Base-by-base conservation (phyloP, 2,888 invertebrate species). In the Plagodis pulveraria region DNA sequence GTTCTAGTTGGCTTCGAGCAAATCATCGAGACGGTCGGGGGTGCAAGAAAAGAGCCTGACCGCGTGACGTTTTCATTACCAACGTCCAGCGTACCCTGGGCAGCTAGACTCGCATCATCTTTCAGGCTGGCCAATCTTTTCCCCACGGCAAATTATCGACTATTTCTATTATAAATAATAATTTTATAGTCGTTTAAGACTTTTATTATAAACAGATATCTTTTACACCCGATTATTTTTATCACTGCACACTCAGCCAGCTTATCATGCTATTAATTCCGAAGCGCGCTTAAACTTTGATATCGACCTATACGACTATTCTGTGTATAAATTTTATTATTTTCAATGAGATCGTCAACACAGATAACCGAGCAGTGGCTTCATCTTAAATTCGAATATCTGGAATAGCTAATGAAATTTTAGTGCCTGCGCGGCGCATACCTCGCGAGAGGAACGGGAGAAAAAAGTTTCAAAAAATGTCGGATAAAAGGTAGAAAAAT, bases 371-470 rank as follows among this genome's bases (percentile, higher is more conserved):
- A 67, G 66, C 80, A 77, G 83, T 81, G 77, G 80, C 82, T 86
- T 82, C 72, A 83, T 83, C 76, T 73, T 65, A 60, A 74, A 71
- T 62, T 71, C 69, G 61, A 72, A 70, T 73, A 40, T 32, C 11
- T 54, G 44, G 71, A 74, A 77, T 74, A 67, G 72, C 76, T 83
- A 73, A 81, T 83, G 83, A 83, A 81, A 83, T 83, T 81, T 84
- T 76, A 84, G 77, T 77, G 73, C 79, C 74, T 72, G 71, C 68
- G 76, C 71, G 72, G 67, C 77, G 77, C 85, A 84, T 87, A 85
- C 73, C 70, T 69, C 62, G 65, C 67, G 62, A 65, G 63, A 62
- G 66, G 71, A 75, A 71, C 66, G 66, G 67, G 70, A 42, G 56
- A 69, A 74, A 74, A 72, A 73, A 71, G 70, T 66, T 68, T 52